A percentile compares a stretch with the other conserved stretches of the same genome.
These are phyloP conservation scores for Mellilla xanthometata DNA, from an alignment of 2,888 invertebrate genomes.

Conservation along the genomic window DNA sequence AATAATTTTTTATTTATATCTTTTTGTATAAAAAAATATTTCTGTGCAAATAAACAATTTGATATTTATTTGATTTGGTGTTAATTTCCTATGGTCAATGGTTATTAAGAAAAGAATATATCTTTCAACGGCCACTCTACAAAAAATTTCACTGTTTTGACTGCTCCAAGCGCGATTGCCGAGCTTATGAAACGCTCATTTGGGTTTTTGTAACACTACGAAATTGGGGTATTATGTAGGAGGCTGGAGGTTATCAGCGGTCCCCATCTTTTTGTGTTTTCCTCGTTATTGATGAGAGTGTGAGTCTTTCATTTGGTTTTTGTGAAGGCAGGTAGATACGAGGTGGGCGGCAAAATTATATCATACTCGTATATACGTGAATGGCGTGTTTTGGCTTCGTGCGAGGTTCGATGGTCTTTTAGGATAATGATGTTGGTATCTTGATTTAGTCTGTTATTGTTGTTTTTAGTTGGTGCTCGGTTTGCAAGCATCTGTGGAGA, in stretches of 20 bases:
- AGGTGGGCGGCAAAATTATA: conserved; percentile 7
- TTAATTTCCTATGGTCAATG: too few relatives aligned
- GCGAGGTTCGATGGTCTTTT: too few relatives aligned
- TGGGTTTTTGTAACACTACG: conserved; percentile 30
- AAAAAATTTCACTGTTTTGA: neutral
- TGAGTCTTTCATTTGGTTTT: conserved; percentile 18
- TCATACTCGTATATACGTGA: neutral
- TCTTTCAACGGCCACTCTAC: neutral
- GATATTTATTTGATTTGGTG: too few relatives aligned
- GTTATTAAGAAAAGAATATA: too few relatives aligned
- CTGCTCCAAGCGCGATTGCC: conserved; percentile 29
- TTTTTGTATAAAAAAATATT: too few relatives aligned
- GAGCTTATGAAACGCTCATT: conserved; percentile 34
- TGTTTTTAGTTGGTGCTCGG: too few relatives aligned
- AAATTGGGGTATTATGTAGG: conserved; percentile 29
- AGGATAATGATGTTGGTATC: too few relatives aligned
- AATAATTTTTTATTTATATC: too few relatives aligned
- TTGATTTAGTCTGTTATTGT: too few relatives aligned
- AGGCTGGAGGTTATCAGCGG: conserved; percentile 21
- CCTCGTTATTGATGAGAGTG: conserved; percentile 25
- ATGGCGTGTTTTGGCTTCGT: too few relatives aligned
- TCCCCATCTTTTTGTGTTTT: conserved; percentile 30
- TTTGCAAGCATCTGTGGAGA: too few relatives aligned
- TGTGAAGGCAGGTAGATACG: conserved; percentile 9
- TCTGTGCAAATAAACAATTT: too few relatives aligned